These are phyloP conservation scores for Criorhina ranunculi DNA, from an alignment of 2,888 invertebrate species.

Conservation along the genomic window DNA sequence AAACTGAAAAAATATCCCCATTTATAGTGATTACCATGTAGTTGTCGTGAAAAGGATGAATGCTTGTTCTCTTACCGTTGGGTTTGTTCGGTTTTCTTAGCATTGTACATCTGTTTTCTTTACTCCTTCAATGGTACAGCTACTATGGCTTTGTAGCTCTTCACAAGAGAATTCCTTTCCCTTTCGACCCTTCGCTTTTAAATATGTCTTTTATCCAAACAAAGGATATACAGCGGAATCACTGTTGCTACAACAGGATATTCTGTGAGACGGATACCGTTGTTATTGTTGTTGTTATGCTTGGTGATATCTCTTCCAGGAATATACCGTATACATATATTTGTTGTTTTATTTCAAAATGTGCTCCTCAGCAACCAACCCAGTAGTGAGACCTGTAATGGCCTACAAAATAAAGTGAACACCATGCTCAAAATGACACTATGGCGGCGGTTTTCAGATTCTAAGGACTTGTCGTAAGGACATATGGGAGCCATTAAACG, in stretches of 20 bases:
- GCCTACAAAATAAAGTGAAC: conserved; percentile 72
- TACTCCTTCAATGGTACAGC: conserved; percentile 23
- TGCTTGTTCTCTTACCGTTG: conserved; percentile 11
- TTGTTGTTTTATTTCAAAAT: conserved; percentile 4
- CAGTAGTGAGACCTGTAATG: conserved; percentile 48
- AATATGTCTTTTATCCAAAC: conserved; percentile 60
- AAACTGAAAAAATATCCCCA: conserved; percentile 63
- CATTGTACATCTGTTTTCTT: conserved; percentile 44
- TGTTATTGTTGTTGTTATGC: conserved; percentile 55
- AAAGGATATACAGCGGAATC: conserved; percentile 63
- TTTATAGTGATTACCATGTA: conserved; percentile 76
- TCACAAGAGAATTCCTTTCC: conserved; percentile 46
- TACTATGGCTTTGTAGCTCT: conserved; percentile 58
- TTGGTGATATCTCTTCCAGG: conserved; percentile 46
- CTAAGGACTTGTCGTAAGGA: conserved; percentile 66
- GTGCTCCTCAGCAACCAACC: conserved; percentile 43
- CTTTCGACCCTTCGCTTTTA: conserved; percentile 1
- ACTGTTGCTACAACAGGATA: conserved; percentile 59
- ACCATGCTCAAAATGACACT: conserved; percentile 55
- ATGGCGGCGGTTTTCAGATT: conserved; percentile 31
- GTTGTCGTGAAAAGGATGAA: conserved; percentile 67
- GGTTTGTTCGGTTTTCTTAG: conserved; percentile 3
- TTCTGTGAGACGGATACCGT: conserved; percentile 50
- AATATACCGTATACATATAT: too few species aligned
- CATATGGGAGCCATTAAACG: conserved; percentile 70